phyloP scores from a whole-genome alignment of 2,113 vertebrate species.

The Sporophila hypoxantha region DNA sequence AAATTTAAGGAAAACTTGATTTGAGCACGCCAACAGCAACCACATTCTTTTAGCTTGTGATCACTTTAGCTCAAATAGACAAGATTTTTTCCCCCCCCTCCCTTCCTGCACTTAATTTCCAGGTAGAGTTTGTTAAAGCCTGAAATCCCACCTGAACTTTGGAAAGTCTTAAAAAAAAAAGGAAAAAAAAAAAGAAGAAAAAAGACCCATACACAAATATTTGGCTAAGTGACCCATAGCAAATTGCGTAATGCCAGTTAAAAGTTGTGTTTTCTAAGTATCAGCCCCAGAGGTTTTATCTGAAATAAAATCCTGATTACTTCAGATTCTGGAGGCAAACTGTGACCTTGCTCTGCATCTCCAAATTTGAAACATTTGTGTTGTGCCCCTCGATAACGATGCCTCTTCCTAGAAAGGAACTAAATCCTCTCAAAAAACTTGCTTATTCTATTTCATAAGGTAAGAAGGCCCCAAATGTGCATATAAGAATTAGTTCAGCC shows the following conservation, averaged over 20 bases:
- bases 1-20: slow-evolving; percentile 43
- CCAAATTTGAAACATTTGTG: slow-evolving; percentile 69
- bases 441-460: slow-evolving; percentile 38
- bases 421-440: slow-evolving; percentile 32
- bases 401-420: neutral
- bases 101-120: slow-evolving; percentile 60
- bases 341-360: slow-evolving; percentile 54
- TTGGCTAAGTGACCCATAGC: slow-evolving; percentile 65
- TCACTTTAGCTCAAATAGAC: slow-evolving; percentile 24
- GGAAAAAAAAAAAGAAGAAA: neutral
- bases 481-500: neutral
- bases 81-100: neutral
- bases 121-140: slow-evolving; percentile 70
- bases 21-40: neutral
- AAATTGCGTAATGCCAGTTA: slow-evolving; percentile 72
- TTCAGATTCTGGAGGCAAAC: slow-evolving; percentile 69
- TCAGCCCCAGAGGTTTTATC: slow-evolving; percentile 71
- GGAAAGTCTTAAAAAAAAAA: slow-evolving; percentile 26
- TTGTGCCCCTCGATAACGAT: neutral
- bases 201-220: slow-evolving; percentile 61
- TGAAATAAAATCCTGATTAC: slow-evolving; percentile 73
- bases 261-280: slow-evolving; percentile 70
- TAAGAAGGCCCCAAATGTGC: slow-evolving; percentile 46
- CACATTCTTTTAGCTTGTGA: slow-evolving; percentile 29
- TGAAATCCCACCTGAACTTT: slow-evolving; percentile 71